Base-by-base conservation (phyloP, 2,797 vertebrate species). In the Pipistrellus nathusii region DNA sequence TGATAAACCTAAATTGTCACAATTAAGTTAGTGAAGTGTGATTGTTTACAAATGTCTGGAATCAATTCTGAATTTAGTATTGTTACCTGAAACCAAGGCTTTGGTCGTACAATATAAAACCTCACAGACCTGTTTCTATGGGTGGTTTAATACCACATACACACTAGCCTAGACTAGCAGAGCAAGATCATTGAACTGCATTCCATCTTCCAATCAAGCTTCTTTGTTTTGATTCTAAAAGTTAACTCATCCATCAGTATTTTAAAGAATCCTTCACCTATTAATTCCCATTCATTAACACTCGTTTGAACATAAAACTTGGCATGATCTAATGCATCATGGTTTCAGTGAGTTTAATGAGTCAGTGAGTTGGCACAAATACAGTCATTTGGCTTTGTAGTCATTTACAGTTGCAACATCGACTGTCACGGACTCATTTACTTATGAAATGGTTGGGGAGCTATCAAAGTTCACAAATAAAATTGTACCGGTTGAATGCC, bases 101-200 rank as follows among this genome's bases (percentile, higher is more conserved):
- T 25, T 9, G 4, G 8, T 51, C 13, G 0, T 53, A 44, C 55
- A 86, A 62, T 10, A 48, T 38, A 66, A 92, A 94, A 85, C 64
- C 69, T 93, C 84, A 66, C 64, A 80, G 85, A 91, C 85, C 59
- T 85, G 89, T 95, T 94, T 90, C 48, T 95, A 10, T 9, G 55
- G 35, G 90, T 91, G 10, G 10, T 72, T 90, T 64, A 85, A 80
- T 75, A n/a, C 21, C n/a, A 44, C 5, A 23, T 30, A 51, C 51
- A 68, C 44, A 66, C 20, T 57, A 46, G 76, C 73, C 13, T 27
- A 14, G 48, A 53, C 71, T 27, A n/a, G 66, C 64, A 23, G 25
- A 82, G 46, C 81, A 76, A 91, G 41, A 12, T 66, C 75, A 62
- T 93, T 87, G 92, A 96, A 84, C 48, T 23, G 25, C 75, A 85